These are phyloP conservation scores for Hydrolagus colliei DNA, from an alignment of 2,797 vertebrate species.

Conservation along the genomic window DNA sequence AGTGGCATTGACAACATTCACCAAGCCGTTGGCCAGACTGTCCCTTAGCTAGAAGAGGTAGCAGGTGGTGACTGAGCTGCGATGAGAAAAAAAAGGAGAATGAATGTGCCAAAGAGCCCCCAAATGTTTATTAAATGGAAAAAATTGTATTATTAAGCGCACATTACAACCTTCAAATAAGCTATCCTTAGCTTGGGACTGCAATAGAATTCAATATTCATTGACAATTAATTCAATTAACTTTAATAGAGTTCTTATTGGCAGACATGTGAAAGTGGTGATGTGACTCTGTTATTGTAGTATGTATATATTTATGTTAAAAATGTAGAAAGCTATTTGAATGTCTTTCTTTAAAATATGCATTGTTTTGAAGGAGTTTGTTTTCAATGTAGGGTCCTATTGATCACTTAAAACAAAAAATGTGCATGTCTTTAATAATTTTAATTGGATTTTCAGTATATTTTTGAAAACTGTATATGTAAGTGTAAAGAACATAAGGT, in stretches of 20 bases:
- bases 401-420: neutral
- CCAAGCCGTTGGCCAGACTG: neutral
- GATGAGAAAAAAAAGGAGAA: conserved; percentile 21
- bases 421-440: neutral
- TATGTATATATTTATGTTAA: neutral
- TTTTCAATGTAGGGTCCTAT: neutral
- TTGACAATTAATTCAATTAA: neutral
- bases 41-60: neutral
- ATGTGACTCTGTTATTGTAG: neutral
- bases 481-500: no score
- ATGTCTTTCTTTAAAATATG: neutral
- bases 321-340: neutral
- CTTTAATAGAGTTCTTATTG: no score
- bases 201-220: neutral
- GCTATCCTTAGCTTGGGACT: neutral
- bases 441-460: no score
- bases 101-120: neutral
- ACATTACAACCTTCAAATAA: neutral
- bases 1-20: no score
- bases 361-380: neutral
- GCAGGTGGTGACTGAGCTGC: conserved; percentile 26
- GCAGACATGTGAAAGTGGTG: neutral
- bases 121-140: neutral
- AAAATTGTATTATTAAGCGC: neutral
- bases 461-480: no score